Percentiles rank a stretch among this genome's conserved stretches.
phyloP scores from a whole-genome alignment of 2,113 vertebrate species.

The Tor tambroides region DNA sequence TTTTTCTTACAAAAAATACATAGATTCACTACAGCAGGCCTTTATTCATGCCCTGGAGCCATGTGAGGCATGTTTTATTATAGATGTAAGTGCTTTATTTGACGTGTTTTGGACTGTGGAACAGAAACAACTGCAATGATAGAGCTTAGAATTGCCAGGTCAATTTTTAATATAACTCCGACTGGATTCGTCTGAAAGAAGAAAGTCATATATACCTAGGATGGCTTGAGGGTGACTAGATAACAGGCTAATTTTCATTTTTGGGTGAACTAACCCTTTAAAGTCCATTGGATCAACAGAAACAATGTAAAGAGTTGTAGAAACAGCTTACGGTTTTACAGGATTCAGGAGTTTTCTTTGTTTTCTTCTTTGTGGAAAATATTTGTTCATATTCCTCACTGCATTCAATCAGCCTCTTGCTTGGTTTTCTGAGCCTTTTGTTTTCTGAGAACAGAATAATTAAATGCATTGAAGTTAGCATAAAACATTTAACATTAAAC shows the following conservation, averaged over 20 bases:
- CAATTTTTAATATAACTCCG: too few species aligned
- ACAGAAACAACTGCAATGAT: too few species aligned
- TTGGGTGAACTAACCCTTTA: neutral
- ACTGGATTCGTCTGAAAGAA: neutral
- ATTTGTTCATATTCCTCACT: constrained; percentile 90
- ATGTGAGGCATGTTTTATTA: too few species aligned
- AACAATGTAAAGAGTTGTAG: neutral
- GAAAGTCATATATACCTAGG: neutral
- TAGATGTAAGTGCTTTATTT: too few species aligned
- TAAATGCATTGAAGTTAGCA: neutral
- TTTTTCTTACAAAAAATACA: too few species aligned
- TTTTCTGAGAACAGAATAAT: constrained; percentile 76
- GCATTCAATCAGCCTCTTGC: constrained; percentile 90
- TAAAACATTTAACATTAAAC: neutral
- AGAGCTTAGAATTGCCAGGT: too few species aligned
- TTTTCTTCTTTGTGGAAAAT: constrained; percentile 89
- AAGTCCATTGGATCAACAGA: neutral
- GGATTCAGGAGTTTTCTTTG: constrained; percentile 80
- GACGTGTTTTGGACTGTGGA: too few species aligned
- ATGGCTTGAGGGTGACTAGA: neutral
- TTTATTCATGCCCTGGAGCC: too few species aligned
- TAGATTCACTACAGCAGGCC: too few species aligned
- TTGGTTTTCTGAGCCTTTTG: constrained; percentile 92
- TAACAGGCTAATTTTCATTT: neutral
- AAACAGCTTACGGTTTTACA: constrained; percentile 76